Evolutionary conservation across 1,140 invertebrate genomes (phyloP), one percentile per base, ranked within the genome.

Genomic region (Diabrotica undecimpunctata): DNA sequence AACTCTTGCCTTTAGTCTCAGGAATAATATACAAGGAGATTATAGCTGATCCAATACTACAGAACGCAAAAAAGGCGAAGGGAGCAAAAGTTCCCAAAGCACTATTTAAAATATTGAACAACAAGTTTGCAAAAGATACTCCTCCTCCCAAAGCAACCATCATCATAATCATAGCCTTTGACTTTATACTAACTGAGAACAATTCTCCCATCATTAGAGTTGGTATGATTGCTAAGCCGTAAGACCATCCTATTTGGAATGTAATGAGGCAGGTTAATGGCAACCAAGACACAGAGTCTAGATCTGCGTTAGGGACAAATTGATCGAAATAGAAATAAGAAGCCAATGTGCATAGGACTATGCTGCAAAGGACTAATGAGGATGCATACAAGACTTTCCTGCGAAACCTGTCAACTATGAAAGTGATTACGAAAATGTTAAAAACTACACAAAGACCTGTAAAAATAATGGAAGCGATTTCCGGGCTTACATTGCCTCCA

Each of bases 11-110:
- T 25, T 25, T 25, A 0, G 95, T 97, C 79, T 97, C 95, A n/a
- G 94, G 95, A 37, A 97, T 90, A 66, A 86, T 89, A 60, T 90
- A 77, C 67, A 89, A 87, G 5, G 92, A 86, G 75, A 96, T 90
- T 50, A 94, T 74, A 41, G 94, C 75, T n/a, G 90, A 90, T 7
- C 88, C 51, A 7, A 88, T 71, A 70, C 90, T 90, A 64, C 93
- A 84, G 8, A 82, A 74, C 11, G 87, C 87, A 74, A 93, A 97
- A 41, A 94, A 74, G 87, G 90, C 92, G 78, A 95, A 93, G 0
- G 89, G 86, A 0, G 88, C 88, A 66, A 86, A 82, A 37, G 85
- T 79, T 0, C 91, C 89, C 53, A 95, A 82, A 2, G 79, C 56
- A 5, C 75, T 73, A 62, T 78, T 72, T 2, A 83, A 69, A 5